Base-by-base conservation (phyloP, 2,888 invertebrate species). In the Saturnia pavonia region DNA sequence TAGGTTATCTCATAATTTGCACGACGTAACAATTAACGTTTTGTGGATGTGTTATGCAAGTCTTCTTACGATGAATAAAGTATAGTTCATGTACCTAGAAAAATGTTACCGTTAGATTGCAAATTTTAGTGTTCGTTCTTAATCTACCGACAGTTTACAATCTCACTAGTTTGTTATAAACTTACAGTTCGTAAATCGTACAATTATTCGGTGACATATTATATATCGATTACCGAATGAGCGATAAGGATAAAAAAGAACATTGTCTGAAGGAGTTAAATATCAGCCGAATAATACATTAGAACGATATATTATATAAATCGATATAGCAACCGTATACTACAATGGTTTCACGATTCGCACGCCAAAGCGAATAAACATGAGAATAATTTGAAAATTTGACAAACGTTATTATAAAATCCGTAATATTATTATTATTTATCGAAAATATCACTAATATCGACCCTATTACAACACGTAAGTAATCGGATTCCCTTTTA, bases 361-460 rank as follows among this genome's bases (percentile, higher is more conserved):
- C 84, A 80, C 77, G 77, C 80, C n/a, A 71, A 86, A 85, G 85
- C 85, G 82, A 81, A 83, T 81, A 83, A 80, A 79, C 75, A 82
- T 73, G 73, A 80, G 77, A 78, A 78, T 75, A 74, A 78, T 76
- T 79, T 74, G 73, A 79, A 78, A 79, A 80, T 76, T 65, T 65
- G 76, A 80, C 77, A 79, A 79, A 80, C 77, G 74, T 72, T 73
- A 60, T 25, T 60, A 63, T 68, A 60, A 66, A 68, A 68, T 69
- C 70, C 69, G 54, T 69, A 74, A 74, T 72, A 74, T 74, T 71
- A 76, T 69, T 66, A n/a, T 71, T 75, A 75, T 72, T 73, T 71
- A 68, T 71, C 42, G 70, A 67, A 42, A 67, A 70, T 70, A 70
- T 66, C 66, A 70, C 67, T 70, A 67, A 74, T 73, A 73, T 74